Evolutionary conservation across 1,140 invertebrate genomes (phyloP).

Genomic region (Sarcophaga bullata): DNA sequence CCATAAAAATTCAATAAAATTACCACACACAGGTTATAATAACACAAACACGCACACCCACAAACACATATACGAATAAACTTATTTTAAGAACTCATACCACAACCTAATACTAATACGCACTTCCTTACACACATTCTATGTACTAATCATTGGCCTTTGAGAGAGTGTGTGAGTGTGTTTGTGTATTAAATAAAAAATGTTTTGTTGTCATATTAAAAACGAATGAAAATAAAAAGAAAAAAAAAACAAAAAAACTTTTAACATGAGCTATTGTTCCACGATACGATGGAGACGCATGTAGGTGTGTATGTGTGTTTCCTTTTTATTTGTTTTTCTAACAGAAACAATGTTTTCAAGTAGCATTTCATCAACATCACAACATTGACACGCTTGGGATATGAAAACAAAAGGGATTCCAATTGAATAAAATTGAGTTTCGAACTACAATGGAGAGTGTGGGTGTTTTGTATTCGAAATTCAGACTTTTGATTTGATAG

Average conservation of each 20-base stretch:
- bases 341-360: background rate
- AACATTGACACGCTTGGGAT: background rate
- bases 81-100: background rate
- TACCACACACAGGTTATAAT: background rate
- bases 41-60: background rate
- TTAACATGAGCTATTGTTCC: slow-evolving; percentile 3
- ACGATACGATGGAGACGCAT: background rate
- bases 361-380: background rate
- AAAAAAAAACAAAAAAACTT: background rate
- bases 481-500: too few species aligned
- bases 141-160: background rate
- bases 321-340: background rate
- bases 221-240: background rate
- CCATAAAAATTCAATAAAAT: slow-evolving; percentile 15
- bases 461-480: background rate
- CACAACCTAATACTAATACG: background rate
- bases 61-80: background rate
- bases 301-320: background rate
- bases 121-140: background rate
- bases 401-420: slow-evolving; percentile 1
- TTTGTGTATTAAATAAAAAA: background rate
- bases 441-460: background rate
- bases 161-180: background rate
- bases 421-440: background rate
- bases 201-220: background rate